Base-by-base conservation (phyloP, 2,888 invertebrate genomes). In the Polylopha cassiicola region DNA sequence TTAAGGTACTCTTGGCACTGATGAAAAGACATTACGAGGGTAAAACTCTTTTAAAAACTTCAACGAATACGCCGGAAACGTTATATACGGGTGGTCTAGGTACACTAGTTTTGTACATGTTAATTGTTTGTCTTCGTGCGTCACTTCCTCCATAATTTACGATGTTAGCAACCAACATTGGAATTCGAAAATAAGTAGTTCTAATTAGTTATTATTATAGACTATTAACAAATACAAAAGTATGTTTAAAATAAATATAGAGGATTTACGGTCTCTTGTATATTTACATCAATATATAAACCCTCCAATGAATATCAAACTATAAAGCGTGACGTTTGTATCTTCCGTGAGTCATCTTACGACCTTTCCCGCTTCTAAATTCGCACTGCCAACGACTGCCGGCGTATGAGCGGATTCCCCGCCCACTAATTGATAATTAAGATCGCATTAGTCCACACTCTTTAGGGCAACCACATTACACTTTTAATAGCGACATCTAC, bases 291-390 rank as follows among this genome's bases (percentile, higher is more conserved):
- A n/a, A n/a, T n/a, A n/a, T n/a, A n/a, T n/a, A n/a, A n/a, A n/a
- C n/a, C n/a, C n/a, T n/a, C n/a, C 7, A 13, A 26, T n/a, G 22
- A 15, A 28, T 18, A 37, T 22, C 21, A 28, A 27, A 10, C 34
- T 26, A 26, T 26, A 26, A 14, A 26, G 27, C 39, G 45, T 48
- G 48, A 44, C 44, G 39, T 27, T 37, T 32, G 41, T 47, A 64
- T 65, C 61, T 61, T 61, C 56, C 39, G 49, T 80, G 79, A 81
- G 54, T 81, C 80, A 80, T 56, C 47, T 36, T 31, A 37, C 70
- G 76, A 77, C 74, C 78, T 79, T 79, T 79, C 58, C 65, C 47
- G 66, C 58, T 53, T 73, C 78, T 81, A 79, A 79, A 75, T 82
- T 79, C 61, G 76, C 75, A 57, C 68, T 63, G 69, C 69, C 70